Conservation (phyloP, 2,888 invertebrate genomes). For the Melieria picta region DNA sequence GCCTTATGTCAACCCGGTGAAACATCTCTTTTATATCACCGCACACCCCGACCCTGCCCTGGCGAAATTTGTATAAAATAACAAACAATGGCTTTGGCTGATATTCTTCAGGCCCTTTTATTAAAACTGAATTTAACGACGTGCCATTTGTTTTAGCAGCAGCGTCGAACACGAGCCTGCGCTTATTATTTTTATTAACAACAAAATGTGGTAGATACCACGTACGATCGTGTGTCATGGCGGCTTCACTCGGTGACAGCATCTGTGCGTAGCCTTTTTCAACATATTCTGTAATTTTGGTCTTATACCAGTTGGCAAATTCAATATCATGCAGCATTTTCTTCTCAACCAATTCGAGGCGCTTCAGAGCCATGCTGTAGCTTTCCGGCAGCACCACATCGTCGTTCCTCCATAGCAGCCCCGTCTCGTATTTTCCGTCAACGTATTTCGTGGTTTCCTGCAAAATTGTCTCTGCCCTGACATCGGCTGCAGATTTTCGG, state of each 20-base stretch:
- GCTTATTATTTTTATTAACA: neutral
- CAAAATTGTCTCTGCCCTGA: neutral
- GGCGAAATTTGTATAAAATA: constrained; percentile 39
- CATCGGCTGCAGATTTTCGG: neutral
- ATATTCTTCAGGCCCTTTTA: too few relatives aligned
- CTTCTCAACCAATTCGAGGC: neutral
- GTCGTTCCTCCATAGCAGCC: constrained; percentile 1
- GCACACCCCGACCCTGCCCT: constrained; percentile 34
- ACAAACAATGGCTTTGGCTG: constrained; percentile 16
- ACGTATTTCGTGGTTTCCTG: constrained; percentile 1
- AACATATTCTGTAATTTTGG: neutral
- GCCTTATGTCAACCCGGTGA: neutral
- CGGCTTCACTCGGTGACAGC: neutral
- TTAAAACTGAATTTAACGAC: constrained; percentile 28
- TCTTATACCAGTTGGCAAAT: neutral
- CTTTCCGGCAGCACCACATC: too few relatives aligned
- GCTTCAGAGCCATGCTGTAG: neutral
- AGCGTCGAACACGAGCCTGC: neutral
- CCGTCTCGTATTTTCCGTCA: neutral
- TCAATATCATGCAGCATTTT: neutral
- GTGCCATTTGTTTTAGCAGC: constrained; percentile 18
- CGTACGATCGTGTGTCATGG: neutral
- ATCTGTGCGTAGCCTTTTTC: neutral
- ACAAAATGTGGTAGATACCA: constrained; percentile 2
- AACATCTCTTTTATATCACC: too few relatives aligned